phyloP scores from a whole-genome alignment of 2,888 invertebrate species.

The Coelogynopora nodosa region DNA sequence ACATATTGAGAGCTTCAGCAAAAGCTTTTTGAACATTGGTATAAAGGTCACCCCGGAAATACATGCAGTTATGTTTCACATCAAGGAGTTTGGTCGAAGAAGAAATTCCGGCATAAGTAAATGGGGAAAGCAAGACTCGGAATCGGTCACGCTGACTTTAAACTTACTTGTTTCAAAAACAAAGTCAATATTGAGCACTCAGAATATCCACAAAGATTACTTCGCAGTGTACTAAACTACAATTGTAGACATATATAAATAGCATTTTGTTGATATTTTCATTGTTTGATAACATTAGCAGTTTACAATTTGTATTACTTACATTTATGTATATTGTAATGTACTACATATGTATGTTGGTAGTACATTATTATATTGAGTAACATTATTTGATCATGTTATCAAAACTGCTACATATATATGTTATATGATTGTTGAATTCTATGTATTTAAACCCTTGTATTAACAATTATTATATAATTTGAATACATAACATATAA shows the following conservation, averaged over 20 bases:
- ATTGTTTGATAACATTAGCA: slow-evolving; percentile 2
- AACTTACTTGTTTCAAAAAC: neutral
- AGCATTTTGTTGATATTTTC: neutral
- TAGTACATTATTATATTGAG: neutral
- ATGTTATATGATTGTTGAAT: neutral
- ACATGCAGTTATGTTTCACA: slow-evolving; percentile 15
- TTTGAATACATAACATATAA: neutral
- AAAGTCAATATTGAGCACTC: slow-evolving; percentile 33
- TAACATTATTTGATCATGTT: neutral
- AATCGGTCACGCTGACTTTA: slow-evolving; percentile 2
- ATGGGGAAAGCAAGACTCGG: slow-evolving; percentile 26
- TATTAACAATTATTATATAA: neutral
- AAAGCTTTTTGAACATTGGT: slow-evolving; percentile 32
- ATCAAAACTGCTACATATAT: neutral
- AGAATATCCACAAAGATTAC: slow-evolving; percentile 14
- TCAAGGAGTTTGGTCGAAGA: slow-evolving; percentile 31
- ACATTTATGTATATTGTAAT: neutral
- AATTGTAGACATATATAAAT: neutral
- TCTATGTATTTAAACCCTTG: neutral
- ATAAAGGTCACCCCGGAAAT: slow-evolving; percentile 21
- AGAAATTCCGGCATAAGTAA: slow-evolving; percentile 21
- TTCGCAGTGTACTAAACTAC: slow-evolving; percentile 5
- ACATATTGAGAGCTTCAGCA: neutral
- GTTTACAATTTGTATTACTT: neutral
- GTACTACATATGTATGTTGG: neutral